These are phyloP conservation scores for Eubasilissa splendida DNA, from an alignment of 2,888 invertebrate species.

Conservation along the genomic window DNA sequence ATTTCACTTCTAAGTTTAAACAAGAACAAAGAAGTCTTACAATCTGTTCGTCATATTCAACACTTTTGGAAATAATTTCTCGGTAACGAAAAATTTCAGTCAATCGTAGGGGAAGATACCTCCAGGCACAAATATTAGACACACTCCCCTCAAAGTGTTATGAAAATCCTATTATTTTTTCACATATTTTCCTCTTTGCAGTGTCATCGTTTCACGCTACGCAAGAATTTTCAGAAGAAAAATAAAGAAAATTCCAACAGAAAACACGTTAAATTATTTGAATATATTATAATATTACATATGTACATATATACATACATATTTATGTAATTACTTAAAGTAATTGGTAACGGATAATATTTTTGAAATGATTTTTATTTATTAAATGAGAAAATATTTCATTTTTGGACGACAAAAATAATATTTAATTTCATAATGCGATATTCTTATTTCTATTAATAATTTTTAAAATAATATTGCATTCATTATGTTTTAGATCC, in stretches of 20 bases:
- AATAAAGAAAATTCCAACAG: neutral
- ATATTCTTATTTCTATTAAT: too few relatives aligned
- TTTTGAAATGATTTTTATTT: too few relatives aligned
- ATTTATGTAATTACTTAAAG: too few relatives aligned
- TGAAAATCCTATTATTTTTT: constrained; percentile 56
- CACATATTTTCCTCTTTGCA: constrained; percentile 54
- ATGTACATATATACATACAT: neutral
- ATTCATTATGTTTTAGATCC: too few relatives aligned
- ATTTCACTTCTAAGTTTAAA: too few relatives aligned
- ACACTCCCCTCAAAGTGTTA: constrained; percentile 51
- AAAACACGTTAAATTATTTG: neutral
- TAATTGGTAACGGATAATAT: too few relatives aligned
- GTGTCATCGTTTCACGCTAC: constrained; percentile 52
- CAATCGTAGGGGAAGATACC: constrained; percentile 42
- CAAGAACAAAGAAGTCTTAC: too few relatives aligned
- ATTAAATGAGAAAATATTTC: too few relatives aligned
- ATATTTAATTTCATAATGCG: too few relatives aligned
- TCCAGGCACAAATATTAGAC: constrained; percentile 48
- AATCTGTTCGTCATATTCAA: too few relatives aligned
- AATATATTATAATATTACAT: neutral
- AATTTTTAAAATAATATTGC: too few relatives aligned
- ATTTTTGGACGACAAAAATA: too few relatives aligned
- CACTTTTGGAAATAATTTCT: neutral
- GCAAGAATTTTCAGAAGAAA: constrained; percentile 18
- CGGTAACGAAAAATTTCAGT: constrained; percentile 46